Percentiles rank a stretch among this genome's conserved stretches.
Evolutionary conservation across 2,113 vertebrate genomes (phyloP).

Genomic region (Gopherus evgoodei): DNA sequence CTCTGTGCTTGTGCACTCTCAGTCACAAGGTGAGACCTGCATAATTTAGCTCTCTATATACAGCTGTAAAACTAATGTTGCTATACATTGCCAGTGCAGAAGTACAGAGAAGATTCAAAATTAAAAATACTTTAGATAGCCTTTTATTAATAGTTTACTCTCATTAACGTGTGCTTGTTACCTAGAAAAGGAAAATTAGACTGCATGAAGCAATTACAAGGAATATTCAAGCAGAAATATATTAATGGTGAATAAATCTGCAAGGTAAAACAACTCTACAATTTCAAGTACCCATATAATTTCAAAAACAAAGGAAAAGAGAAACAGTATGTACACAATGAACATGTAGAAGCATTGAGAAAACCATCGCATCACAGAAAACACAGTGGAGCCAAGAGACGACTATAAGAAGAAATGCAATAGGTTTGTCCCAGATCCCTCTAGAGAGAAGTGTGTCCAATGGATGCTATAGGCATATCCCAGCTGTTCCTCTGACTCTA

Average conservation of each 20-base stretch:
- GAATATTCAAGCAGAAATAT: conserved; percentile 34
- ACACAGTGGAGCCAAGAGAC: not conserved
- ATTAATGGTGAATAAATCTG: conserved; percentile 8
- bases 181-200: conserved; percentile 4
- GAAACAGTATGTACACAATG: not conserved
- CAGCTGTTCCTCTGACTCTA: not conserved
- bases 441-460: not conserved
- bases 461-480: not conserved
- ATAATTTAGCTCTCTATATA: not conserved
- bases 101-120: not conserved
- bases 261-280: not conserved
- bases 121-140: not conserved
- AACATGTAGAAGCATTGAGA: not conserved
- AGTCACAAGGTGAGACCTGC: not conserved
- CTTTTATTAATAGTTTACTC: not conserved
- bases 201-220: conserved; percentile 36
- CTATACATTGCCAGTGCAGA: not conserved
- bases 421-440: not conserved
- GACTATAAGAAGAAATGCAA: conserved; percentile 4
- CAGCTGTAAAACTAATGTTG: not conserved
- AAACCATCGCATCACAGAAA: conserved; percentile 22
- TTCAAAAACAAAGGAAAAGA: not conserved
- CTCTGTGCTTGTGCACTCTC: not conserved
- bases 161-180: conserved; percentile 33
- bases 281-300: not conserved